phyloP scores from a whole-genome alignment of 2,113 vertebrate species.

The Oxygymnocypris stewartii region DNA sequence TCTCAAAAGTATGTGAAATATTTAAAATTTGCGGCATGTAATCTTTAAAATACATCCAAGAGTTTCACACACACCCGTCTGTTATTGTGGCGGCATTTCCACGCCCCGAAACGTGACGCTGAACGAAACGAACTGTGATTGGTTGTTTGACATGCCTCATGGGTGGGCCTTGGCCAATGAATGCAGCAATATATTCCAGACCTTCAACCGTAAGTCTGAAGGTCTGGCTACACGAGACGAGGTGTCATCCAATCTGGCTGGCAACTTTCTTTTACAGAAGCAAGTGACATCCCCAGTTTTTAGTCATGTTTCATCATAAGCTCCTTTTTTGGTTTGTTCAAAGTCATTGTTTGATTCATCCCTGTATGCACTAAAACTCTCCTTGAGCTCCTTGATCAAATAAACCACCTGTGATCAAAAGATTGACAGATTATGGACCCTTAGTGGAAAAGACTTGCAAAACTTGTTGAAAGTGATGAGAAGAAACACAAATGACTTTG shows the following conservation, averaged over 20 bases:
- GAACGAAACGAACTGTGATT: no score
- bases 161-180: no score
- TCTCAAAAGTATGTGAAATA: no score
- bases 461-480: background rate
- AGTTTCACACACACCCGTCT: no score
- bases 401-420: background rate
- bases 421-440: background rate
- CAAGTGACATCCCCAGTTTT: background rate
- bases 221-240: background rate
- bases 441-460: background rate
- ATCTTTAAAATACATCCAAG: no score
- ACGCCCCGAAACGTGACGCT: no score
- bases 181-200: no score
- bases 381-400: conserved; percentile 2
- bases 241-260: background rate
- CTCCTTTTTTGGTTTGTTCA: background rate
- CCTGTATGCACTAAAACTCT: background rate
- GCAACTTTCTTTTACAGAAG: background rate
- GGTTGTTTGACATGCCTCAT: no score
- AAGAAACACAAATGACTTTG: background rate
- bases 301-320: conserved; percentile 8
- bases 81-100: no score
- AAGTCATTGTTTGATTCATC: background rate
- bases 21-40: no score
- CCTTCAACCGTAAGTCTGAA: no score